Evolutionary conservation across 2,797 vertebrate species (phyloP), one percentile per base, ranked within the genome.

Genomic region (Scolopax bukidnonensis): DNA sequence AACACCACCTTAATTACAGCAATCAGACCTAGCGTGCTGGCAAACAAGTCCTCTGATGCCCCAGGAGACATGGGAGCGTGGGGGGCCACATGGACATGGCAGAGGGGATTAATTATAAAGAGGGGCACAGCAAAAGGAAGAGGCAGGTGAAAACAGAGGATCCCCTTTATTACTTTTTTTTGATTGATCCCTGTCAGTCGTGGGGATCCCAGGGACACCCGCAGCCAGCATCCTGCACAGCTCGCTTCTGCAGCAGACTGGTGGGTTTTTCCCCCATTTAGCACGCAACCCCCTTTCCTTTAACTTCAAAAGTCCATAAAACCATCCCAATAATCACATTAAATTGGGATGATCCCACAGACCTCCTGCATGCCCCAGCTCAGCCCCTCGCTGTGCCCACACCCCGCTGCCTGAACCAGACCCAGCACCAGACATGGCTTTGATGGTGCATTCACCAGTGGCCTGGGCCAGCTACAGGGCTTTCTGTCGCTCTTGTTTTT

Each of bases 1-100:
- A 88, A 84, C 91, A 8, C 64, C 73, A 38, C 69, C 89, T 89
- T 94, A 94, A 95, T 94, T 93, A 91, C 64, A 80, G 94, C 82
- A 32, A 59, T 77, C 93, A 87, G 84, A 53, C 38, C 45, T 41
- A 85, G 69, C 7, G 19, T 67, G 38, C 19, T 47, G n/a, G 91
- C 90, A 88, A 15, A 10, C 11, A 5, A 53, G 33, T 7, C 60
- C 67, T 38, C 56, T 4, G 30, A 54, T 24, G 43, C 43, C 23
- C 9, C 1, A 47, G 80, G 76, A 92, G 92, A 79, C 3, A 4
- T 2, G n/a, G 51, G 63, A 36, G 24, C 19, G 5, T 30, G 50
- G 27, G 48, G 36, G 4, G 56, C 10, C 23, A 3, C 20, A 2
- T 32, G 84, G 68, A 54, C 30, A 57, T 8, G 0, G 1, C 25